phyloP scores from a whole-genome alignment of 2,888 invertebrate species.

The Tachina lurida region DNA sequence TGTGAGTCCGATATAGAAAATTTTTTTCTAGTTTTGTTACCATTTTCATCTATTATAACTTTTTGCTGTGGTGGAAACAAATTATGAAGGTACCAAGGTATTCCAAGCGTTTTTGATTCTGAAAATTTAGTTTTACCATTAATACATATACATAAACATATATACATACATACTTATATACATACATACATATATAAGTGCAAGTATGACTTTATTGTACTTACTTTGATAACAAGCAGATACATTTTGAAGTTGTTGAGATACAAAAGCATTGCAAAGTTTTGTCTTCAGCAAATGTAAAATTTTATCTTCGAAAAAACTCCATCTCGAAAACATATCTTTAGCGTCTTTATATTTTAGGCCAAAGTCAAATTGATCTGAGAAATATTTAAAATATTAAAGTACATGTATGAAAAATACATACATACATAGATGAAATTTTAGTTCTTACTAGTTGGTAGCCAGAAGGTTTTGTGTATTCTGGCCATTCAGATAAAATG shows the following conservation, averaged over 20 bases:
- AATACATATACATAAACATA: background rate
- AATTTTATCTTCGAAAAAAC: background rate
- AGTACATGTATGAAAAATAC: background rate
- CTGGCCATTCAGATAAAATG: constrained; percentile 26
- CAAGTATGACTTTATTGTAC: background rate
- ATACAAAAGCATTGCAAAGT: no score
- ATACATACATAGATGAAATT: background rate
- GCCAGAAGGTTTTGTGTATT: constrained; percentile 18
- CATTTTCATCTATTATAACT: no score
- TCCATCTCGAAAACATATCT: background rate
- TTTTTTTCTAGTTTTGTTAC: no score
- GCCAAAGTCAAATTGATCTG: constrained; percentile 19
- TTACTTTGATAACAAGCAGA: no score
- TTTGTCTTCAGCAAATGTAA: constrained; percentile 13
- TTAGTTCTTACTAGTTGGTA: constrained; percentile 5
- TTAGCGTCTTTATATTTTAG: constrained; percentile 13
- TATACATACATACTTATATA: background rate
- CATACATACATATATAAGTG: background rate
- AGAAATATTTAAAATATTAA: background rate
- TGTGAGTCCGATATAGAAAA: no score
- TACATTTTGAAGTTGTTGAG: no score
- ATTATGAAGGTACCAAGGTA: background rate
- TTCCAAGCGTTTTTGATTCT: background rate
- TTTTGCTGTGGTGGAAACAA: background rate
- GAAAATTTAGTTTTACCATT: no score